Conservation (phyloP, 2,797 vertebrate genomes). For the Poecilia wingei region DNA sequence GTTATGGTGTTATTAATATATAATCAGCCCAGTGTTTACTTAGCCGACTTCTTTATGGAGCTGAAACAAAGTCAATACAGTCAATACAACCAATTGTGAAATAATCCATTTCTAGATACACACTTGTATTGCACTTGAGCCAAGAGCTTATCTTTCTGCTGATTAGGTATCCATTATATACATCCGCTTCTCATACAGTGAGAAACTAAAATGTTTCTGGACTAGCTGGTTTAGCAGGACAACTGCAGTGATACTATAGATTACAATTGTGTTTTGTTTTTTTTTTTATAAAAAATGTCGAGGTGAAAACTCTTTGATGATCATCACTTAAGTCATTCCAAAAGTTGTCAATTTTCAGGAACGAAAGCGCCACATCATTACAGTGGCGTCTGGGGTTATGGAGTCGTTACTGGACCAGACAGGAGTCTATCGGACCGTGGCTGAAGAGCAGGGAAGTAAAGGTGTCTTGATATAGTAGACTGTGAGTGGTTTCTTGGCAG, state of each 20-base stretch:
- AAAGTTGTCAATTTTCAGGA: conserved; percentile 54
- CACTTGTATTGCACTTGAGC: conserved; percentile 18
- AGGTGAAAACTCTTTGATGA: conserved; percentile 41
- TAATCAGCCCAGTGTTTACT: neutral
- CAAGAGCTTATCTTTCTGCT: conserved; percentile 19
- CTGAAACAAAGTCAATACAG: neutral
- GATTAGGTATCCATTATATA: conserved; percentile 28
- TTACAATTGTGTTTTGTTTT: neutral
- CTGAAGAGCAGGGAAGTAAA: conserved; percentile 31
- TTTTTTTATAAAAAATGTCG: conserved; percentile 7
- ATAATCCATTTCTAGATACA: conserved; percentile 26
- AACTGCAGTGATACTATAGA: neutral
- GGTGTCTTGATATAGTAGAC: conserved; percentile 27
- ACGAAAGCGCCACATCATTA: conserved; percentile 36
- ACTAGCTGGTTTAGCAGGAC: neutral
- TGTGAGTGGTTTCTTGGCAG: conserved; percentile 32
- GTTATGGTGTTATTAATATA: neutral
- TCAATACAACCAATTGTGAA: conserved; percentile 6
- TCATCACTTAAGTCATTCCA: conserved; percentile 46
- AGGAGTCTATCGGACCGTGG: conserved; percentile 39
- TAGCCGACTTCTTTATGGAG: neutral
- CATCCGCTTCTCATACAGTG: conserved; percentile 2
- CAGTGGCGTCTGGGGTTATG: conserved; percentile 40
- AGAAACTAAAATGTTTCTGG: neutral
- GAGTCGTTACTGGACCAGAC: conserved; percentile 41